A percentile compares a stretch with the other conserved stretches of the same genome.
Conservation (phyloP, 2,888 invertebrate genomes). For the Lutraria lutraria region DNA sequence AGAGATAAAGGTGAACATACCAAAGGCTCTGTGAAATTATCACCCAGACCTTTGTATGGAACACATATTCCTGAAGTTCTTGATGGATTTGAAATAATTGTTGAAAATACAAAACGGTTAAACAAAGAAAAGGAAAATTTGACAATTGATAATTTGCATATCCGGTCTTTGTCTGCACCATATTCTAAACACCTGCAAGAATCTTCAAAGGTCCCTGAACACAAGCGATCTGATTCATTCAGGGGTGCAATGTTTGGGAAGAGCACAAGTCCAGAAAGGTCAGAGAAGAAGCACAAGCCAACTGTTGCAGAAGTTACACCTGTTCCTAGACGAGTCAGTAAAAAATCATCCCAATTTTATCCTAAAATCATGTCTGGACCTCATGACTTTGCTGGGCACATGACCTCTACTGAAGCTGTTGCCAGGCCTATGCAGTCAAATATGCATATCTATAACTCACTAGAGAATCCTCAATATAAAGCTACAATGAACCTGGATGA, state of each 20-base stretch:
- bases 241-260: constrained; percentile 76
- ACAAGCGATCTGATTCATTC: constrained; percentile 76
- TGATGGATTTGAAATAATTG: constrained; percentile 80
- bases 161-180: constrained; percentile 82
- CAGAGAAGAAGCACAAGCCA: constrained; percentile 55
- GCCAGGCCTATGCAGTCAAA: constrained; percentile 68
- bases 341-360: constrained; percentile 40
- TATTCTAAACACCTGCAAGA: constrained; percentile 71
- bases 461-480: constrained; percentile 69
- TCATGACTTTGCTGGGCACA: constrained; percentile 67
- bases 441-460: constrained; percentile 65
- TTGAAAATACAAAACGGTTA: constrained; percentile 70
- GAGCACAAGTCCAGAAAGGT: constrained; percentile 38
- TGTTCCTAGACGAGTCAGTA: constrained; percentile 60
- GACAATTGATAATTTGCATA: constrained; percentile 72
- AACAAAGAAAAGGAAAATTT: constrained; percentile 45
- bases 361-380: constrained; percentile 66
- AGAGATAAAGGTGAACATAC: constrained; percentile 31
- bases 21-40: constrained; percentile 48
- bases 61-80: constrained; percentile 78
- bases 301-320: constrained; percentile 66
- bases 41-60: constrained; percentile 77
- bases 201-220: constrained; percentile 41
- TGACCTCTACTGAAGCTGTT: constrained; percentile 52
- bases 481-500: constrained; percentile 58